These are phyloP conservation scores for Diorhabda sublineata DNA, from an alignment of 1,140 invertebrate species.

Conservation along the genomic window DNA sequence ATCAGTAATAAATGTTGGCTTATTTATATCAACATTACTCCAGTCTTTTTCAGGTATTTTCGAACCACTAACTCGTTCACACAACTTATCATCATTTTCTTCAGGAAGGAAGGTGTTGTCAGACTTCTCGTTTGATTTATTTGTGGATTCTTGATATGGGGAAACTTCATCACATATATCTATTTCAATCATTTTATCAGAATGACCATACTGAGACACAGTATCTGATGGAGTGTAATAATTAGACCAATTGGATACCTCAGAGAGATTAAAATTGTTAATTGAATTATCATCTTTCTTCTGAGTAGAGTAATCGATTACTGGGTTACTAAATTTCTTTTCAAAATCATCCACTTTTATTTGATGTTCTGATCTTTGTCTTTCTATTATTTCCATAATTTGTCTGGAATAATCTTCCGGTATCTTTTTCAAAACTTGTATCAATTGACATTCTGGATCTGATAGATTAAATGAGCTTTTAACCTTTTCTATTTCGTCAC, in stretches of 20 bases:
- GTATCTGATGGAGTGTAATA: neutral
- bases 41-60: neutral
- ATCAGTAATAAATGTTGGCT: neutral
- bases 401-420: constrained; percentile 44
- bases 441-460: constrained; percentile 29
- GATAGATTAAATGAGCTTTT: constrained; percentile 19
- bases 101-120: too few species aligned
- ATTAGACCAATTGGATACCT: neutral
- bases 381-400: constrained; percentile 45
- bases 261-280: neutral
- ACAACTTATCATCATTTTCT: too few species aligned
- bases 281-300: neutral
- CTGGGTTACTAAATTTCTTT: constrained; percentile 3
- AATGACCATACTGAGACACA: too few species aligned
- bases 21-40: neutral
- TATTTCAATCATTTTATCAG: too few species aligned
- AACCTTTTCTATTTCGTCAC: neutral
- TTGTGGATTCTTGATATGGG: too few species aligned
- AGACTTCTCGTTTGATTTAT: too few species aligned
- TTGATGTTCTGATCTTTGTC: constrained; percentile 37
- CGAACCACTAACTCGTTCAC: too few species aligned
- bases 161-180: too few species aligned
- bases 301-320: too few species aligned
- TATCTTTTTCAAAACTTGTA: constrained; percentile 36
- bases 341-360: constrained; percentile 19